Evolutionary conservation across 2,113 vertebrate genomes (phyloP).

Genomic region (Lamprologus speciosus): DNA sequence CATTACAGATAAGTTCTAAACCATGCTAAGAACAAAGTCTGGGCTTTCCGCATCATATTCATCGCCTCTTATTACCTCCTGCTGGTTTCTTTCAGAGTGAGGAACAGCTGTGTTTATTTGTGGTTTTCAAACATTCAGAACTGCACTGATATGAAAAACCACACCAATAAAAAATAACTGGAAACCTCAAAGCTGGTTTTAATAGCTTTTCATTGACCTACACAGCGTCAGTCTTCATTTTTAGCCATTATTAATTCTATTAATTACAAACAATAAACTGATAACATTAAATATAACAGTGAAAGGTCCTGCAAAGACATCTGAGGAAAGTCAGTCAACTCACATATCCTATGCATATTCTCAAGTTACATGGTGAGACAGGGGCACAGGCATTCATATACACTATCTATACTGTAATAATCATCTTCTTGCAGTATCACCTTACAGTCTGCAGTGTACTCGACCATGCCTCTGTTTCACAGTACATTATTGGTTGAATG

Average conservation of each 20-base stretch:
- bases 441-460: slow-evolving; percentile 40
- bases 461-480: background rate
- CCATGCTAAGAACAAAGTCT: background rate
- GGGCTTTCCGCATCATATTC: background rate
- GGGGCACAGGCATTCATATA: background rate
- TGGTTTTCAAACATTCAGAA: background rate
- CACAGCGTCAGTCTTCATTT: background rate
- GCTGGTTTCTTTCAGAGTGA: background rate
- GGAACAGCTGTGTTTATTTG: background rate
- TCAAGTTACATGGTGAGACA: slow-evolving; percentile 8
- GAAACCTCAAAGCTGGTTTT: background rate
- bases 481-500: background rate
- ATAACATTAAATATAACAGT: background rate
- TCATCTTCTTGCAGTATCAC: slow-evolving; percentile 4
- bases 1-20: background rate
- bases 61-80: background rate
- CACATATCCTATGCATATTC: slow-evolving; percentile 5
- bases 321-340: background rate
- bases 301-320: background rate
- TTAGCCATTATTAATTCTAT: background rate
- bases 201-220: background rate
- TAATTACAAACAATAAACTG: background rate
- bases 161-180: background rate
- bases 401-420: background rate
- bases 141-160: background rate